Evolutionary conservation across 2,113 vertebrate species (phyloP), one percentile per base, ranked within the genome.

Genomic region (Benthochromis sp.): DNA sequence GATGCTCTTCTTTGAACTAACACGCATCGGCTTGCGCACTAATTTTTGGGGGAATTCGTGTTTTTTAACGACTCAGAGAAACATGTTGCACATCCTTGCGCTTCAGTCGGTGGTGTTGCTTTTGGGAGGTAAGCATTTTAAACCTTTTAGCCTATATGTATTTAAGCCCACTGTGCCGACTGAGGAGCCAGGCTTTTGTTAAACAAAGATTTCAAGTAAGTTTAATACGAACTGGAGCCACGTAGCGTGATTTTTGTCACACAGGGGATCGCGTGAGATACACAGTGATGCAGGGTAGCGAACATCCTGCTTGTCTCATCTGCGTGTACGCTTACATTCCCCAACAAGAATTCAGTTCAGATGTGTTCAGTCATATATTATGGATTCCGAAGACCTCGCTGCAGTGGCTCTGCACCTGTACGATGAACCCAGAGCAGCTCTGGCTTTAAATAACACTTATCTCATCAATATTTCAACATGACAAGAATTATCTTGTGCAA

Each of bases 11-110:
- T 69, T 81, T 81, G 21, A 91, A 81, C 78, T 90, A n/a, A 93
- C 71, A 79, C 14, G 45, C 10, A 88, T 81, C 12, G 52, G 36
- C 73, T 79, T 90, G 50, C 69, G 43, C 29, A 36, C 9, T 16
- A 3, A 38, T 92, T 87, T 80, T 86, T 13, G 9, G 59, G 81
- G 69, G 61, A 71, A 90, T 88, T 84, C 27, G 81, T 80, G 91
- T 93, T 90, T 92, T 82, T 81, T 76, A 11, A 76, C 34, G 57
- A 69, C 85, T 80, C 82, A 80, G 89, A 90, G 85, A 95, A 97
- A 96, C 96, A 97, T 97, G 96, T 96, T 96, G 95, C 95, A 91
- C 76, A 88, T 96, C 79, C 71, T 91, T 55, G 84, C 89, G 83
- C 94, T 95, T 69, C 95, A 95, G 82, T 91, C 84, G 59, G 81